A percentile compares a stretch with the other conserved stretches of the same genome.
These are phyloP conservation scores for Hemicentrotus pulcherrimus DNA, from an alignment of 35 echinoderm and acorn worm genomes.

Conservation along the genomic window DNA sequence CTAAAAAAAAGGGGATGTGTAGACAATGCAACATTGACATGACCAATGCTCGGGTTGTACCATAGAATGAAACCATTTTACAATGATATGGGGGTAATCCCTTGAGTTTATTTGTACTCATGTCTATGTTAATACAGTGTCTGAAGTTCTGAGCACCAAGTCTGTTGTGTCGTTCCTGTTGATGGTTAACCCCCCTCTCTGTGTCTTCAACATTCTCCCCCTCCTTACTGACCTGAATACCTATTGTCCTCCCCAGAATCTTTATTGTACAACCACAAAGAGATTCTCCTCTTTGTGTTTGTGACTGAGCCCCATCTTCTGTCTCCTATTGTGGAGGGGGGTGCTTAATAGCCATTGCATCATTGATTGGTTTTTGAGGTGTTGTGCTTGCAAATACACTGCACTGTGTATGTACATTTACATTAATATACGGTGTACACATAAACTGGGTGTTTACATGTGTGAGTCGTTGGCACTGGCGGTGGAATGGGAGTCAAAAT, in stretches of 20 bases:
- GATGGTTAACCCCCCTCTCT: not conserved
- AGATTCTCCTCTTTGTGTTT: not conserved
- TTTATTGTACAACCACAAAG: not conserved
- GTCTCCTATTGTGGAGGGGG: not conserved
- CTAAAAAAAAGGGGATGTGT: no score
- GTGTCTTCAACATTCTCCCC: constrained; percentile 15
- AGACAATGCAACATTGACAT: no score
- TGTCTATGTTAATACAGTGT: no score
- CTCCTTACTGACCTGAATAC: not conserved
- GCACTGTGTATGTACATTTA: not conserved
- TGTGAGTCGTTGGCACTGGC: not conserved
- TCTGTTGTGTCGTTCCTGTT: not conserved
- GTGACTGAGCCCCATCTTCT: not conserved
- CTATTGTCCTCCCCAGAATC: not conserved
- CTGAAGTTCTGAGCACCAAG: no score
- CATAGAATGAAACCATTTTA: no score
- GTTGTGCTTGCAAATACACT: not conserved
- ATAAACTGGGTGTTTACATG: not conserved
- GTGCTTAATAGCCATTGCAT: not conserved
- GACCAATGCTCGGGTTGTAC: no score
- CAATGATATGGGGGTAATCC: no score
- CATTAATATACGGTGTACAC: not conserved
- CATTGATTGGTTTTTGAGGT: not conserved
- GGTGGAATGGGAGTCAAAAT: not conserved
- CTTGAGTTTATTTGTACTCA: no score